phyloP scores from a whole-genome alignment of 2,888 invertebrate genomes.

The Taphrorychus bicolor region DNA sequence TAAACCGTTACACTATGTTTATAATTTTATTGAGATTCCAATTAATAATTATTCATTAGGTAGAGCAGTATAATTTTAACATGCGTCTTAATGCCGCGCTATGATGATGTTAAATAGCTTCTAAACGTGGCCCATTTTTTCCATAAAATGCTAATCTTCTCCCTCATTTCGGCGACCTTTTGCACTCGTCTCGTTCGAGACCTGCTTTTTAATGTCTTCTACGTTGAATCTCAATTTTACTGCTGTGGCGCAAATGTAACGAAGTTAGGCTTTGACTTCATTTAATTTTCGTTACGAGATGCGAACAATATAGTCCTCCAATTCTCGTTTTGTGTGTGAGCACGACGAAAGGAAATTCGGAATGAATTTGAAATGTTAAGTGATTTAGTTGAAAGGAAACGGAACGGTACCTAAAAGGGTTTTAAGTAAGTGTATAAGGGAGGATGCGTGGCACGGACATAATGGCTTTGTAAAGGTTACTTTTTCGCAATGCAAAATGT shows the following conservation, averaged over 20 bases:
- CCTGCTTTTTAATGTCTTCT: conserved; percentile 3
- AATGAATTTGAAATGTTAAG: conserved; percentile 19
- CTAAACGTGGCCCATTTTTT: neutral
- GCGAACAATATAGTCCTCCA: conserved; percentile 13
- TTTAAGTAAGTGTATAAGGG: neutral
- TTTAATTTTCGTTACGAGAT: conserved; percentile 30
- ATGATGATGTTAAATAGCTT: no score
- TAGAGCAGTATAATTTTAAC: no score
- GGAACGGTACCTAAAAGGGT: conserved; percentile 1
- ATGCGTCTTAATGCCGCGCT: no score
- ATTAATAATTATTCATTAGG: no score
- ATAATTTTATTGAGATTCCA: no score
- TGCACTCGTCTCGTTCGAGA: neutral
- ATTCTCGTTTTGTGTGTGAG: conserved; percentile 15
- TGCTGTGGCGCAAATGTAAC: conserved; percentile 19
- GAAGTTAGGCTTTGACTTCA: conserved; percentile 35
- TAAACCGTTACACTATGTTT: no score
- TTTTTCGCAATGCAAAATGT: no score
- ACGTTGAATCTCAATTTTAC: conserved; percentile 13
- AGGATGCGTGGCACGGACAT: neutral
- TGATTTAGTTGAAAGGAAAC: conserved; percentile 9
- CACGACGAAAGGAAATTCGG: conserved; percentile 3
- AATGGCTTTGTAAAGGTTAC: neutral
- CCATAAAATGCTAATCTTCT: neutral
- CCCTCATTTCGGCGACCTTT: neutral